phyloP scores from a whole-genome alignment of 2,888 invertebrate species.

The Drosophila pullipes region DNA sequence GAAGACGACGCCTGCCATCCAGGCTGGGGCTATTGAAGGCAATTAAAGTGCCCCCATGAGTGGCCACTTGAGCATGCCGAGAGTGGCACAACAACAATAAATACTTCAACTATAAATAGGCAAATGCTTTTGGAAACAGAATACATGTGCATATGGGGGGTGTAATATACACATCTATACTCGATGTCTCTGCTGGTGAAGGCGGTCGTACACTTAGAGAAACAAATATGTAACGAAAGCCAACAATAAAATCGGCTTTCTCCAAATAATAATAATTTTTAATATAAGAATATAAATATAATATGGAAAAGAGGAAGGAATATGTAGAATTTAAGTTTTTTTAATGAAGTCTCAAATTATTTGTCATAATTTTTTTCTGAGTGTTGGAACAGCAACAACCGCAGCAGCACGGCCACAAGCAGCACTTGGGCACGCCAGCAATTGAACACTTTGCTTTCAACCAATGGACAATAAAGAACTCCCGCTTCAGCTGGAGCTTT shows the following conservation, averaged over 20 bases:
- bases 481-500: conserved; percentile 30
- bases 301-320: background rate
- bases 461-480: conserved; percentile 52
- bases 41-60: conserved; percentile 75
- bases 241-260: background rate
- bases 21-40: conserved; percentile 44
- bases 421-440: conserved; percentile 58
- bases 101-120: conserved; percentile 82
- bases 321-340: background rate
- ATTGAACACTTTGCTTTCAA: conserved; percentile 63
- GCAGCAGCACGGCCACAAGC: conserved; percentile 28
- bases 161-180: conserved; percentile 11
- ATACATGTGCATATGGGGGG: conserved; percentile 42
- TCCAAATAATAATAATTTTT: background rate
- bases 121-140: conserved; percentile 76
- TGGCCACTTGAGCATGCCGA: conserved; percentile 77
- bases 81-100: conserved; percentile 79
- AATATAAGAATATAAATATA: background rate
- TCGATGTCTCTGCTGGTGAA: conserved; percentile 11
- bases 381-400: conserved; percentile 10
- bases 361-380: background rate
- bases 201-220: background rate
- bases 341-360: background rate
- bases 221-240: background rate
- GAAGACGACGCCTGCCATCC: conserved; percentile 12